Conservation (phyloP, 2,797 vertebrate genomes). For the Serranus cabrilla region DNA sequence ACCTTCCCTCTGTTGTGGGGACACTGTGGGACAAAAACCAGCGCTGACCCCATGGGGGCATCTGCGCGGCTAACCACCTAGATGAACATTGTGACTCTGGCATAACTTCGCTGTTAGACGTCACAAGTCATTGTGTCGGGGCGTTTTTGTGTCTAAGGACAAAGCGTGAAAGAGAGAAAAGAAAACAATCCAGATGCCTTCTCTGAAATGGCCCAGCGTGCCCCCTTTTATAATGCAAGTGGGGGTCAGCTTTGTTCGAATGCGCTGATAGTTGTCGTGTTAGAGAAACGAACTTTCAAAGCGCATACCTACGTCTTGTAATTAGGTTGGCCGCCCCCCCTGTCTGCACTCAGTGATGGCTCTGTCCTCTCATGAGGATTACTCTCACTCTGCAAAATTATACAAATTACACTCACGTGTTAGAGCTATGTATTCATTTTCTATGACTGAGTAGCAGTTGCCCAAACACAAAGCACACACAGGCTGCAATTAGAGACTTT, state of each 20-base stretch:
- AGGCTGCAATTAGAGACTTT: conserved; percentile 47
- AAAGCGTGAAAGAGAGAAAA: conserved; percentile 77
- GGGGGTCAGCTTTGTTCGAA: conserved; percentile 66
- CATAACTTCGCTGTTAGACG: conserved; percentile 75
- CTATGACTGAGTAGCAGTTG: conserved; percentile 33
- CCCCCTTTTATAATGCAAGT: conserved; percentile 73
- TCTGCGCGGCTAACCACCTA: conserved; percentile 66
- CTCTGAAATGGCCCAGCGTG: conserved; percentile 60
- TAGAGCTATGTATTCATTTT: conserved; percentile 27
- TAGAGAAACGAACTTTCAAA: conserved; percentile 64
- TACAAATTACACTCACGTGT: conserved; percentile 41
- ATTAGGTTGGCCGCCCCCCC: conserved; percentile 62
- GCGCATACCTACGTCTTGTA: conserved; percentile 71
- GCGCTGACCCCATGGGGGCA: conserved; percentile 71
- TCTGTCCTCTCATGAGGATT: conserved; percentile 32
- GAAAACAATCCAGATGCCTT: conserved; percentile 75
- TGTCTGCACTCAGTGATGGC: conserved; percentile 18
- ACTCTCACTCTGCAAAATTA: conserved; percentile 38
- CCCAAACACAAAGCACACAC: neutral
- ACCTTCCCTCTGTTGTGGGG: conserved; percentile 65
- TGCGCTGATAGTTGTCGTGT: conserved; percentile 58
- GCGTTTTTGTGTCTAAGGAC: conserved; percentile 76
- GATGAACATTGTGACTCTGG: conserved; percentile 76
- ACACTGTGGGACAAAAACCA: conserved; percentile 65
- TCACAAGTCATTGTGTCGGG: conserved; percentile 77